phyloP scores from a whole-genome alignment of 2,113 vertebrate species.

The Pao palembangensis region DNA sequence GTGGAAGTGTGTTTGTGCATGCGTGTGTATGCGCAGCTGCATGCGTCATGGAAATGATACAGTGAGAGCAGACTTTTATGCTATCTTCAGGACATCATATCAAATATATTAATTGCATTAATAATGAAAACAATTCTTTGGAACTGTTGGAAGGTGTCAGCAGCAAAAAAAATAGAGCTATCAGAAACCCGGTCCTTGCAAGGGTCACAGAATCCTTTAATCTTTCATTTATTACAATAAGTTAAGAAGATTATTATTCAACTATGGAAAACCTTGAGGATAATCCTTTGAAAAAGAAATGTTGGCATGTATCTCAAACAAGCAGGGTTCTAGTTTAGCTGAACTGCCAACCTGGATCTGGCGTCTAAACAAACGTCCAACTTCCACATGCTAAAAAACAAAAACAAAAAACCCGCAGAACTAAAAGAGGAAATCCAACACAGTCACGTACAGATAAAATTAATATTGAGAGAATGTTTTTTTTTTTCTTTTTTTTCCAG shows the following conservation, averaged over 20 bases:
- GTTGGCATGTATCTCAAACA: constrained; percentile 62
- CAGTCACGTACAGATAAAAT: background rate
- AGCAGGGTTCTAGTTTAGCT: constrained; percentile 41
- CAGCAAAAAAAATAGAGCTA: constrained; percentile 48
- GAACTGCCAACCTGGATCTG: constrained; percentile 46
- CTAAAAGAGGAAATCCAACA: background rate
- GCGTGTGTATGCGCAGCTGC: constrained; percentile 52
- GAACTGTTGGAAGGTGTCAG: constrained; percentile 4
- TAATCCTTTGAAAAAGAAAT: constrained; percentile 63
- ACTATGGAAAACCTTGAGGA: constrained; percentile 67
- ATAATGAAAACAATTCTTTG: constrained; percentile 16
- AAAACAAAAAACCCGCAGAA: background rate
- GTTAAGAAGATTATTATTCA: constrained; percentile 73
- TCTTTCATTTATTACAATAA: constrained; percentile 75
- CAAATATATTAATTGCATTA: constrained; percentile 15
- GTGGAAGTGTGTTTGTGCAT: constrained; percentile 9
- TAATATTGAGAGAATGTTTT: constrained; percentile 16
- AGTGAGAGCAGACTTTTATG: constrained; percentile 22
- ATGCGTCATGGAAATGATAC: constrained; percentile 38
- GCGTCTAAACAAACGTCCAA: constrained; percentile 43
- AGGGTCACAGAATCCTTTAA: constrained; percentile 65
- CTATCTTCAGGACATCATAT: constrained; percentile 43
- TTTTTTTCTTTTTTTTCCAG: constrained; percentile 19
- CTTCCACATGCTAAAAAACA: constrained; percentile 6
- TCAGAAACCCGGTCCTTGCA: constrained; percentile 39